Percentiles rank a stretch among this genome's conserved stretches.
Conservation (phyloP, 2,113 vertebrate species). For the Calidris pygmaea region DNA sequence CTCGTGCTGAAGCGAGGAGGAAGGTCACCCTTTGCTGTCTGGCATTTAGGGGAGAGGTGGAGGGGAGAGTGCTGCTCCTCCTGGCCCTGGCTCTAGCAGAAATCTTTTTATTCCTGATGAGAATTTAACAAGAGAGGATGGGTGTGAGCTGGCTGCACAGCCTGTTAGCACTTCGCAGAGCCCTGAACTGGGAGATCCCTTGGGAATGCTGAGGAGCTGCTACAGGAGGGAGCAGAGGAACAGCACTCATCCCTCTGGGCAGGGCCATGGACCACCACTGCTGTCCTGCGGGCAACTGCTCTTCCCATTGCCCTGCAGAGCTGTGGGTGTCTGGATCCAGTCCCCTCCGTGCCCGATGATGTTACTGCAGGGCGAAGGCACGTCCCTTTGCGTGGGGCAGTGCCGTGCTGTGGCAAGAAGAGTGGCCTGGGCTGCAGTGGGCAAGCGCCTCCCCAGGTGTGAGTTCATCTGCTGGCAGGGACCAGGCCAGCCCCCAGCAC, state of each 20-base stretch:
- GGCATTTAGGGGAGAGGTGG: background rate
- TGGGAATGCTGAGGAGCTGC: background rate
- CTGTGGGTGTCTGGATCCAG: background rate
- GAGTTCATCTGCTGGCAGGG: background rate
- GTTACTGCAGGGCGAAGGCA: background rate
- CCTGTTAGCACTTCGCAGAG: fast-evolving
- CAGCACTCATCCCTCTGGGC: background rate
- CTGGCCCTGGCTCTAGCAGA: background rate
- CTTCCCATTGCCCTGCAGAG: background rate
- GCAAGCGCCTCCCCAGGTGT: background rate
- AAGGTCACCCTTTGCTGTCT: background rate
- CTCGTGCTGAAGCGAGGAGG: background rate
- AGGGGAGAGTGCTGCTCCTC: background rate
- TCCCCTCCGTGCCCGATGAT: fast-evolving
- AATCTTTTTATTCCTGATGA: background rate
- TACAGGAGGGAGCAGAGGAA: background rate
- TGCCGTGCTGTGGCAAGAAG: background rate
- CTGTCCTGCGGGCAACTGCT: fast-evolving
- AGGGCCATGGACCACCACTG: background rate
- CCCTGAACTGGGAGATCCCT: background rate
- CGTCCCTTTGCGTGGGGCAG: fast-evolving
- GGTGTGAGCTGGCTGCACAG: background rate
- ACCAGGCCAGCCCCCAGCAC: background rate
- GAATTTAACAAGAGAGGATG: background rate
- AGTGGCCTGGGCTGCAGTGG: background rate